Conservation (phyloP, 2,113 vertebrate genomes). For the Prunella fulvescens region DNA sequence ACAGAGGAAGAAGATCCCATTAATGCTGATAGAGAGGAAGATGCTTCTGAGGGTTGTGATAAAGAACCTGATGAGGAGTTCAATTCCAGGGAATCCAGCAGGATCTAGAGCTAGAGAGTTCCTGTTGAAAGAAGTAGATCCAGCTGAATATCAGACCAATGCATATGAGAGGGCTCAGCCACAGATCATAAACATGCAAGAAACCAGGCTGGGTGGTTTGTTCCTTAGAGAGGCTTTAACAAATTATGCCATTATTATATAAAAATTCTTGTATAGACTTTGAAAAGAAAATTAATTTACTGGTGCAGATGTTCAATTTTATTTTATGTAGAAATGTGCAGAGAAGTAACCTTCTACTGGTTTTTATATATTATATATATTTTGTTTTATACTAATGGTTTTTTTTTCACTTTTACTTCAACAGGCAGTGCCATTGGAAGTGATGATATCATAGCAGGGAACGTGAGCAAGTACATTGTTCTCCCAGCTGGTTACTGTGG, state of each 20-base stretch:
- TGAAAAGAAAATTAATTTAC: background rate
- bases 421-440: constrained; percentile 82
- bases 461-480: constrained; percentile 87
- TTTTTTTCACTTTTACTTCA: background rate
- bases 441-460: constrained; percentile 90
- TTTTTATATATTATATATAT: background rate
- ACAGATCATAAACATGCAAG: background rate
- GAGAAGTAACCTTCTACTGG: background rate
- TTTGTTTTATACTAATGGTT: background rate
- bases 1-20: background rate
- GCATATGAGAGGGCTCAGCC: background rate
- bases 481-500: constrained; percentile 84
- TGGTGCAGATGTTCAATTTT: background rate
- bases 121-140: background rate
- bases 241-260: background rate
- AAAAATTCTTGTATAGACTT: background rate
- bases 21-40: background rate
- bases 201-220: background rate
- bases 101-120: background rate
- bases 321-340: background rate
- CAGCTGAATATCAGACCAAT: background rate
- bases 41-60: background rate
- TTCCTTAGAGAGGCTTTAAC: background rate
- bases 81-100: background rate
- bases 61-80: background rate